Evolutionary conservation across 2,113 vertebrate genomes (phyloP).

Genomic region (Sorex fumeus): DNA sequence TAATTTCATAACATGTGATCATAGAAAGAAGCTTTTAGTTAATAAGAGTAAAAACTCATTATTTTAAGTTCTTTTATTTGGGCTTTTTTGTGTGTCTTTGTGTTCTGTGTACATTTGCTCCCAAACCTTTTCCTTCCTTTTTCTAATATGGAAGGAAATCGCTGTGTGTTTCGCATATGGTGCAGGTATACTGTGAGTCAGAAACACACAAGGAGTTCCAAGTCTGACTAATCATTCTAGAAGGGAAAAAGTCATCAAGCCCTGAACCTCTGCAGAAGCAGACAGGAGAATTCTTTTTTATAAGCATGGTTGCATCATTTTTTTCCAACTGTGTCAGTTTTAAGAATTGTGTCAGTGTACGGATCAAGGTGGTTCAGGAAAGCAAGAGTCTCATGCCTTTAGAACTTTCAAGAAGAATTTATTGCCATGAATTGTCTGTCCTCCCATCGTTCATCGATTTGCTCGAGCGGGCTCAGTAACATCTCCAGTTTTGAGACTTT

Average conservation of each 20-base stretch:
- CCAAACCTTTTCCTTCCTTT: constrained; percentile 38
- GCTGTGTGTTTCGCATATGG: constrained; percentile 53
- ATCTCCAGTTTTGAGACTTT: too few relatives aligned
- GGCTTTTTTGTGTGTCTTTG: not conserved
- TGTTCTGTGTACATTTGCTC: constrained; percentile 39
- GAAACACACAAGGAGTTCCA: constrained; percentile 66
- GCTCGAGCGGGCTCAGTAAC: too few relatives aligned
- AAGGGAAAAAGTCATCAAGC: constrained; percentile 76
- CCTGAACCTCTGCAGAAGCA: constrained; percentile 74
- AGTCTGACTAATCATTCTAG: constrained; percentile 72
- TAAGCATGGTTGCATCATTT: constrained; percentile 69
- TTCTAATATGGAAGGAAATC: constrained; percentile 59
- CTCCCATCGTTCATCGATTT: too few relatives aligned
- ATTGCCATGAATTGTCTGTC: not conserved
- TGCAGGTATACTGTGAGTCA: constrained; percentile 78
- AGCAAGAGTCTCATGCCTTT: not conserved
- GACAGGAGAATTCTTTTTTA: constrained; percentile 79
- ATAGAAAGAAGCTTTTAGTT: constrained; percentile 15
- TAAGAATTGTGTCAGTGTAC: constrained; percentile 73
- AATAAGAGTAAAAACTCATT: not conserved
- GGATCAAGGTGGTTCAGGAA: constrained; percentile 22
- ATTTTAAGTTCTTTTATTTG: not conserved
- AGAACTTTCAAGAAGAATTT: constrained; percentile 9
- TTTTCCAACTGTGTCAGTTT: constrained; percentile 74
- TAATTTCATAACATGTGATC: constrained; percentile 19